Percentiles rank a stretch among this genome's conserved stretches.
Evolutionary conservation across 2,113 vertebrate genomes (phyloP).

Genomic region (Aldabrachelys gigantea): DNA sequence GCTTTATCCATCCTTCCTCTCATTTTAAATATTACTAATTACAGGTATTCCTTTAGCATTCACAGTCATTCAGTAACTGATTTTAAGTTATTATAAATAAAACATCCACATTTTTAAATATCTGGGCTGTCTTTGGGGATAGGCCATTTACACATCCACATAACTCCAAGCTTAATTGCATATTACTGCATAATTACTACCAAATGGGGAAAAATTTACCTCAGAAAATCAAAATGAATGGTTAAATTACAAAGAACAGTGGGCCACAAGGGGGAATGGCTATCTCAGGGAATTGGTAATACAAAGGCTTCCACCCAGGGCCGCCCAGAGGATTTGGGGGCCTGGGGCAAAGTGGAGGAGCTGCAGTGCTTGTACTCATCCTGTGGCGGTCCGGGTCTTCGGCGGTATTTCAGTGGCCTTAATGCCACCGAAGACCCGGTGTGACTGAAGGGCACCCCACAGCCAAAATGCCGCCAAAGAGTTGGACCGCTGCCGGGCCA

Average conservation of each 20-base stretch:
- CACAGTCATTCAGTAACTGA: neutral
- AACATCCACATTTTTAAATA: neutral
- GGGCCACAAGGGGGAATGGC: rapidly evolving
- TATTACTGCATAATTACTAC: neutral
- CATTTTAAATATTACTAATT: neutral
- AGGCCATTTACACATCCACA: neutral
- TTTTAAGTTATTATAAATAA: neutral
- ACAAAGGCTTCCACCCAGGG: neutral
- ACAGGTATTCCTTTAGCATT: neutral
- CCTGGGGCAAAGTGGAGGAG: too few relatives aligned
- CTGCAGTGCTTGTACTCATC: too few relatives aligned
- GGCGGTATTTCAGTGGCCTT: too few relatives aligned
- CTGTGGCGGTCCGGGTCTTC: too few relatives aligned
- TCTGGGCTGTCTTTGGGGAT: neutral
- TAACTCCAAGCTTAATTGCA: slow-evolving; percentile 1
- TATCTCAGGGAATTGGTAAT: rapidly evolving
- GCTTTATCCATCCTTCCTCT: neutral
- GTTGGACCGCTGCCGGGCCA: too few relatives aligned
- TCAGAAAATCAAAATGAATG: neutral
- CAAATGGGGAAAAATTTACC: neutral
- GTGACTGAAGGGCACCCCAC: too few relatives aligned
- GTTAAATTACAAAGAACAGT: slow-evolving; percentile 11
- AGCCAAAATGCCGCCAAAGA: too few relatives aligned
- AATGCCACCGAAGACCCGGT: too few relatives aligned
- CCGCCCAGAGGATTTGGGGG: too few relatives aligned